A percentile compares a stretch with the other conserved stretches of the same genome.
Evolutionary conservation across 2,888 invertebrate species (phyloP).

Genomic region (Mimumesa dahlbomi): DNA sequence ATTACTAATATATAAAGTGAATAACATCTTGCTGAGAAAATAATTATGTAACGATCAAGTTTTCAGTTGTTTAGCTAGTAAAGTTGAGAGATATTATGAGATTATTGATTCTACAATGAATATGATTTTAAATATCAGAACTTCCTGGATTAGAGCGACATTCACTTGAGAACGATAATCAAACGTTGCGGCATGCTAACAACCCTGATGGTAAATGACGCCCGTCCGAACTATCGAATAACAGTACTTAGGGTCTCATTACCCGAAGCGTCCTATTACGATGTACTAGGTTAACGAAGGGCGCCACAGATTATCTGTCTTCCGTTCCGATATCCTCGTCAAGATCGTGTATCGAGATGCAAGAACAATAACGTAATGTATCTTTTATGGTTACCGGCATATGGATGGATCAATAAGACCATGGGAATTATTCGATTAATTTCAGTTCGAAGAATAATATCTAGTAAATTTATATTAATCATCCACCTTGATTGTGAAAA

Average conservation of each 20-base stretch:
- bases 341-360: conserved; percentile 44
- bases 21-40: too few relatives aligned
- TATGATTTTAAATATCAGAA: too few relatives aligned
- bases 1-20: too few relatives aligned
- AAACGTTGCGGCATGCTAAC: conserved; percentile 46
- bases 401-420: conserved; percentile 3
- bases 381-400: conserved; percentile 6
- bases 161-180: too few relatives aligned
- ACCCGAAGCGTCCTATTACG: conserved; percentile 66
- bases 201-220: conserved; percentile 49
- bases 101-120: too few relatives aligned
- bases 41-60: too few relatives aligned
- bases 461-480: too few relatives aligned
- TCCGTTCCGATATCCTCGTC: conserved; percentile 54
- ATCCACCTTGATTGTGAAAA: too few relatives aligned
- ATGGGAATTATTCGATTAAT: conserved; percentile 15
- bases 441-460: too few relatives aligned
- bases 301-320: conserved; percentile 62
- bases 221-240: conserved; percentile 65
- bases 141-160: too few relatives aligned
- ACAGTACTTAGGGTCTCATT: conserved; percentile 70
- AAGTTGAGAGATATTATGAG: too few relatives aligned
- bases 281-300: conserved; percentile 69
- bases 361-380: conserved; percentile 27
- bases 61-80: too few relatives aligned